Percentiles rank a stretch among this genome's conserved stretches.
Conservation (phyloP, 2,113 vertebrate species). For the Myotis yumanensis region DNA sequence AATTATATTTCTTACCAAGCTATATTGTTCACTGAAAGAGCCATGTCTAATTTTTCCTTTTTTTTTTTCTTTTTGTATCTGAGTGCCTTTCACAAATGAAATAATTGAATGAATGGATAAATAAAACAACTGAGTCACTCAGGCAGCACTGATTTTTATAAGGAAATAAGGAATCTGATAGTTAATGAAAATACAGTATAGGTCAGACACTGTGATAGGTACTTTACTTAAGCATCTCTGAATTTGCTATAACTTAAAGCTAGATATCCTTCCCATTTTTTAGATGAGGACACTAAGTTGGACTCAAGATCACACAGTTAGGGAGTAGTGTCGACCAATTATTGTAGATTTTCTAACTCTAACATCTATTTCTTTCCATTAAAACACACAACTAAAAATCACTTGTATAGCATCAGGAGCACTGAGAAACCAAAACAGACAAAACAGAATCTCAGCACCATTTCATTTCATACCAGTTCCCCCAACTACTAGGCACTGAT, state of each 20-base stretch:
- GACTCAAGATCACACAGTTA: not conserved
- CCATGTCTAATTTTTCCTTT: not conserved
- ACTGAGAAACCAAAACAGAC: slow-evolving; percentile 8
- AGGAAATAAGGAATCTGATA: not conserved
- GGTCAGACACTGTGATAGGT: not conserved
- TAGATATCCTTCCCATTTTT: slow-evolving; percentile 6
- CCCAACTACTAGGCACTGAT: not conserved
- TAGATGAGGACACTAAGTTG: not conserved
- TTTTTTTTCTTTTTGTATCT: not conserved
- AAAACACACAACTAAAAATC: not conserved
- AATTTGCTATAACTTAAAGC: not conserved
- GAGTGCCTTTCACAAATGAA: not conserved
- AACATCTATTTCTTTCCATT: not conserved
- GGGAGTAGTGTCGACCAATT: not conserved
- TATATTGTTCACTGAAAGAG: not conserved
- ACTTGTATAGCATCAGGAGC: not conserved
- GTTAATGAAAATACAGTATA: not conserved
- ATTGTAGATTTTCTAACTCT: not conserved
- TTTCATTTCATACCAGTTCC: not conserved
- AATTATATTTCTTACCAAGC: not conserved
- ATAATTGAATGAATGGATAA: not conserved
- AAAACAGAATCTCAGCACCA: not conserved
- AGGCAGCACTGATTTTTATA: slow-evolving; percentile 13
- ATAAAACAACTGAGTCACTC: not conserved
- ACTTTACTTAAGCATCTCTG: not conserved